Percentiles rank a stretch among this genome's conserved stretches.
Evolutionary conservation across 2,113 vertebrate species (phyloP).

Genomic region (Strigops habroptila): DNA sequence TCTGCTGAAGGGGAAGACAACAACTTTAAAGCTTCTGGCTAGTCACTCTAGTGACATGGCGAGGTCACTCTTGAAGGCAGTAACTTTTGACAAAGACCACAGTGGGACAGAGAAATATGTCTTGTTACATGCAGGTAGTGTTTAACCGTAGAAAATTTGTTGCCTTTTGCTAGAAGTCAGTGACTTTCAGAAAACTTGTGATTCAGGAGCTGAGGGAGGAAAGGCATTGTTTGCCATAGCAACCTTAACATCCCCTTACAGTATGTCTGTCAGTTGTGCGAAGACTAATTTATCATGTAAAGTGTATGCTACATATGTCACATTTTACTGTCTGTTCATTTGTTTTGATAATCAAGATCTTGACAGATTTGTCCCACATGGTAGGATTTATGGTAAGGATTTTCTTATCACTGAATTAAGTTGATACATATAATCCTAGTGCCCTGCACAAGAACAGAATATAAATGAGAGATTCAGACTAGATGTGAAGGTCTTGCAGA

Average conservation of each 20-base stretch:
- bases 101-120: background rate
- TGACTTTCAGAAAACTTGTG: conserved; percentile 30
- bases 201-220: background rate
- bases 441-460: conserved; percentile 57
- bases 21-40: background rate
- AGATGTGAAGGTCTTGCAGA: background rate
- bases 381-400: conserved; percentile 72
- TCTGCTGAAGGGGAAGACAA: background rate
- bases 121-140: background rate
- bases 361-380: conserved; percentile 69
- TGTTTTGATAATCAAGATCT: conserved; percentile 77
- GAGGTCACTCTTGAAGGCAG: conserved; percentile 5
- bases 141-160: conserved; percentile 34
- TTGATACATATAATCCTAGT: conserved; percentile 50
- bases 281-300: conserved; percentile 72
- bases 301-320: conserved; percentile 63
- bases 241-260: conserved; percentile 67
- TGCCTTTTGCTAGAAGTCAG: conserved; percentile 31
- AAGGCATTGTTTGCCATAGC: conserved; percentile 66
- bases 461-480: conserved; percentile 48
- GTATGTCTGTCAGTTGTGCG: conserved; percentile 35
- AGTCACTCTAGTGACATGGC: background rate
- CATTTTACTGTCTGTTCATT: conserved; percentile 72
- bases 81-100: background rate
- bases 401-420: conserved; percentile 68